A percentile compares a stretch with the other conserved stretches of the same genome.
Conservation (phyloP, 2,888 invertebrate genomes). For the Anoplius nigerrimus region DNA sequence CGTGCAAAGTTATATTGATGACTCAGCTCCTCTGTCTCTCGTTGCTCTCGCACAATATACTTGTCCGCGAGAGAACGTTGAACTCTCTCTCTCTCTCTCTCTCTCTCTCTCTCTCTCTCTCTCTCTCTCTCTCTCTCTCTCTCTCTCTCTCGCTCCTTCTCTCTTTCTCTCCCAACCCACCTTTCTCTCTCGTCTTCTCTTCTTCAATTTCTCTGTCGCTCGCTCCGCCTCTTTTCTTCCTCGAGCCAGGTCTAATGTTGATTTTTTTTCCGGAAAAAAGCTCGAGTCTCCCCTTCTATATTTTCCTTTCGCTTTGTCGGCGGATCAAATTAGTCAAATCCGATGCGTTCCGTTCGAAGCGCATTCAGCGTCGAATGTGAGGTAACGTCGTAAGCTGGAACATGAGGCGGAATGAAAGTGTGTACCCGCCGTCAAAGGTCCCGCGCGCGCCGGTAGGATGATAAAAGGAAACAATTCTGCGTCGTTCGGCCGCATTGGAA, state of each 20-base stretch:
- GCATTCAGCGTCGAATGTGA: neutral
- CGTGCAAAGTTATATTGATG: constrained; percentile 57
- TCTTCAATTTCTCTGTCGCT: neutral
- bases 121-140: neutral
- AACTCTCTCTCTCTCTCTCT: constrained; percentile 17
- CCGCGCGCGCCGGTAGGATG: no score
- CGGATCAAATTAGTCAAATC: neutral
- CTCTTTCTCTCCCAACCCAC: constrained; percentile 17
- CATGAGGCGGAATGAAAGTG: no score
- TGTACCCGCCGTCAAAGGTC: no score
- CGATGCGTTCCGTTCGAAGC: neutral
- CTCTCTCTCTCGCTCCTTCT: neutral
- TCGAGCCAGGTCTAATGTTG: neutral
- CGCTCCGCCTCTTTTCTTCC: neutral
- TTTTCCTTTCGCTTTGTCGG: neutral
- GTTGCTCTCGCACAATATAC: constrained; percentile 46
- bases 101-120: constrained; percentile 11
- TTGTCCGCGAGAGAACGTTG: constrained; percentile 42
- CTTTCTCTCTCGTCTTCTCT: constrained; percentile 4
- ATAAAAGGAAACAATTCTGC: no score
- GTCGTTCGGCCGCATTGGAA: no score
- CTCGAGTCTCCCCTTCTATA: neutral
- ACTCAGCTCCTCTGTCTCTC: constrained; percentile 53
- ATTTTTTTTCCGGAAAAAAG: neutral
- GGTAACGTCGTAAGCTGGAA: no score